A percentile compares a stretch with the other conserved stretches of the same genome.
Conservation (phyloP, 2,888 invertebrate genomes). For the Dioctria linearis region DNA sequence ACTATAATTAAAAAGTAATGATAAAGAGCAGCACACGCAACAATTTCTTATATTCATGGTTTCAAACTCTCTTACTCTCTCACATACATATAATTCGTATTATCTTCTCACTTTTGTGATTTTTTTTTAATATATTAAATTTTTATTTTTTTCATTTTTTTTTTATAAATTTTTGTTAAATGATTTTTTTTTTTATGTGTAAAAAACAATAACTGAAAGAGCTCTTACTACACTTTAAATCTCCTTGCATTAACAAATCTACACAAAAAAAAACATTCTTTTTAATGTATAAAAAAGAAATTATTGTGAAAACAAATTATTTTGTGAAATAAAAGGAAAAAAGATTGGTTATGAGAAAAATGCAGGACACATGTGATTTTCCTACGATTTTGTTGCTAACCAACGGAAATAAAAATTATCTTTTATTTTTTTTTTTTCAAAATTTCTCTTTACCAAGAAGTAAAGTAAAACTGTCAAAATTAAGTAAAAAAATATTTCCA, state of each 20-base stretch:
- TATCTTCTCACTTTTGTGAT: constrained; percentile 52
- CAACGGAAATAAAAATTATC: background rate
- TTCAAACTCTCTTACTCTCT: constrained; percentile 48
- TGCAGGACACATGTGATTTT: constrained; percentile 20
- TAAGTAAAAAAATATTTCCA: no score
- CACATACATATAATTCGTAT: constrained; percentile 46
- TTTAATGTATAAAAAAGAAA: background rate
- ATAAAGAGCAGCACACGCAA: constrained; percentile 57
- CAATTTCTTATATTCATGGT: constrained; percentile 49
- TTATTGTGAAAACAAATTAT: no score
- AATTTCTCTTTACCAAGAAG: background rate
- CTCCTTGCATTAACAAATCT: constrained; percentile 48
- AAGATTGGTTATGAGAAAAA: constrained; percentile 9
- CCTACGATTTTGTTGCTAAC: background rate
- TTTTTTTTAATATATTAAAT: constrained; percentile 49
- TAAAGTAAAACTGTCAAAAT: background rate
- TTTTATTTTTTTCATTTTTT: constrained; percentile 39
- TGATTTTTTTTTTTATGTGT: constrained; percentile 35
- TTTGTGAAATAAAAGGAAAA: background rate
- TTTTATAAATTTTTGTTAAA: constrained; percentile 43
- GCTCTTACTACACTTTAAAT: constrained; percentile 38
- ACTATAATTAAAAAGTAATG: constrained; percentile 53
- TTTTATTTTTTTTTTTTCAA: background rate
- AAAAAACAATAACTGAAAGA: constrained; percentile 50
- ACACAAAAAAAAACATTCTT: constrained; percentile 17